Conservation (phyloP, 2,797 vertebrate genomes). For the Jordanella pulchra region DNA sequence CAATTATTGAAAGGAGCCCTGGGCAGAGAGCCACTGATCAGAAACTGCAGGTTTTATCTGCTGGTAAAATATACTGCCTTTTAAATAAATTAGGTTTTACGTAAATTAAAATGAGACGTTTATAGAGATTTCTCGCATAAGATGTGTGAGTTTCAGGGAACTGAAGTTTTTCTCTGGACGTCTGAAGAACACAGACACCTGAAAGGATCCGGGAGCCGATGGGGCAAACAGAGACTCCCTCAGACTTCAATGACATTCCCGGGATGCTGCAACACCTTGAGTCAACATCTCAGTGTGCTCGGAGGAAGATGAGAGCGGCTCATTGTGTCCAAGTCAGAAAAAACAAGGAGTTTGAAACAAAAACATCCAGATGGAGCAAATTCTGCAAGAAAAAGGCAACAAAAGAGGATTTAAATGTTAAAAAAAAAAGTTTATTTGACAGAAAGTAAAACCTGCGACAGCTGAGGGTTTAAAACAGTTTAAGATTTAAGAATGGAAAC, state of each 20-base stretch:
- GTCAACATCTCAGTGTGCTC: slow-evolving; percentile 67
- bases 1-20: not conserved
- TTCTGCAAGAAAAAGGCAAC: not conserved
- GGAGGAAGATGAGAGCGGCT: slow-evolving; percentile 30
- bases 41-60: too few relatives aligned
- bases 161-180: not conserved
- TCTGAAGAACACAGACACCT: not conserved
- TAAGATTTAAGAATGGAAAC: not conserved
- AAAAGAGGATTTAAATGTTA: slow-evolving; percentile 8
- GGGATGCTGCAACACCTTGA: slow-evolving; percentile 67
- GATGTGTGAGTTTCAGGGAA: not conserved
- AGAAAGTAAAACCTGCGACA: not conserved
- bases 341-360: too few relatives aligned
- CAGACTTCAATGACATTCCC: slow-evolving; percentile 66
- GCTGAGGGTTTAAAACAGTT: not conserved
- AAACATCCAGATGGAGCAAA: not conserved
- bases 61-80: too few relatives aligned
- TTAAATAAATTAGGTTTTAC: not conserved
- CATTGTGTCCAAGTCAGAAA: slow-evolving; percentile 7
- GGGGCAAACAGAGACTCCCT: slow-evolving; percentile 52
- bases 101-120: too few relatives aligned
- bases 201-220: slow-evolving; percentile 7
- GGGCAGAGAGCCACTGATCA: not conserved
- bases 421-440: slow-evolving; percentile 11
- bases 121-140: not conserved